Evolutionary conservation across 2,888 invertebrate species (phyloP).

Genomic region (Gibbula magus): DNA sequence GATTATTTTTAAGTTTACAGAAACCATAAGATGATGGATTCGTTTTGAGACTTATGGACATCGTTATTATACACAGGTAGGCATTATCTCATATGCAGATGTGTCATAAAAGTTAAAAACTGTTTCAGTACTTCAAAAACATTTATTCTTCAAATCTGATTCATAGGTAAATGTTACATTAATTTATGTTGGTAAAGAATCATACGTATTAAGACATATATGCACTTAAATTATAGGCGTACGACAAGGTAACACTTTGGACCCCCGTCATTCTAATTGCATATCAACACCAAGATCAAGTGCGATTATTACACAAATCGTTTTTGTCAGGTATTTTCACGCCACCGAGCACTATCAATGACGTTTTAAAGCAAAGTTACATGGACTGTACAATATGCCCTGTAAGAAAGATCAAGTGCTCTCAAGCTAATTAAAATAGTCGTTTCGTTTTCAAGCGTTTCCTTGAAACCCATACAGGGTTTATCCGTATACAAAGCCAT

Average conservation of each 20-base stretch:
- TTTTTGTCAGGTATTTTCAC: constrained; percentile 11
- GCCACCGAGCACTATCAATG: constrained; percentile 21
- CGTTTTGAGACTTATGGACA: no score
- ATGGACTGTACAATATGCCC: not conserved
- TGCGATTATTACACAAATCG: not conserved
- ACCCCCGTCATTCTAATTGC: constrained; percentile 20
- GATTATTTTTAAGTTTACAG: no score
- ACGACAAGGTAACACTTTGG: not conserved
- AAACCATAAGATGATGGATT: no score
- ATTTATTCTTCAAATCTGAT: no score
- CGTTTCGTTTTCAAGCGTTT: constrained; percentile 7
- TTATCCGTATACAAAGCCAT: not conserved
- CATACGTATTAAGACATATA: no score
- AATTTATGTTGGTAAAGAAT: no score
- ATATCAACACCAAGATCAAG: not conserved
- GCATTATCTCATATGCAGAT: no score
- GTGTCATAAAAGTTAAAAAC: no score
- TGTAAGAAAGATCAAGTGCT: constrained; percentile 5
- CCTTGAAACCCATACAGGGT: not conserved
- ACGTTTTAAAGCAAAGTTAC: constrained; percentile 1
- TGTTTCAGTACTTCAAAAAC: no score
- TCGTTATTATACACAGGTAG: no score
- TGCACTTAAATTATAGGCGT: not conserved
- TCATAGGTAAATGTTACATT: no score
- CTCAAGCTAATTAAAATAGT: not conserved